Base-by-base conservation (phyloP, 2,797 vertebrate genomes). In the Nasua narica region DNA sequence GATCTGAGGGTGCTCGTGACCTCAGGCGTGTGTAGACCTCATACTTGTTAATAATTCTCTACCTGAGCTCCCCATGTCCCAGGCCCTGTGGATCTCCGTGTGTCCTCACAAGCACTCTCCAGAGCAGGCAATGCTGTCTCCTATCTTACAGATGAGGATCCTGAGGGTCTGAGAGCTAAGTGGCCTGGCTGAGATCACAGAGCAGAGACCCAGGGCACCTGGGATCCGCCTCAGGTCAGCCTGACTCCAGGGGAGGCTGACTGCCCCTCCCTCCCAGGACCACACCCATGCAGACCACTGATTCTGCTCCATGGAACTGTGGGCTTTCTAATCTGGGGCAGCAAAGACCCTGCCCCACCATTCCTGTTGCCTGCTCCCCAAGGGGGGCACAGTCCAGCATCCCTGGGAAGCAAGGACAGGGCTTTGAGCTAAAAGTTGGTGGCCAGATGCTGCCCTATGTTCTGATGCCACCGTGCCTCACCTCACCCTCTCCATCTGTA, bases 321-420 rank as follows among this genome's bases (percentile, higher is more conserved):
- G 83, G 74, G 37, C 79, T 40, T 76, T 93, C 35, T 21, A n/a
- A 69, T 3, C 46, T 77, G n/a, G 19, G 69, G 23, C 32, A 5
- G 27, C 50, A 52, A 35, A 62, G 54, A 4, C 16, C 21, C 19
- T 27, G 69, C 10, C 13, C 14, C 7, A 0, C 18, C 4, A 16
- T 0, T 4, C 18, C 83, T 52, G 19, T 60, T 65, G 60, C 29
- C 35, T 4, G 43, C 48, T 81, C 5, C 46, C 21, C 0, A 0
- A 21, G 27, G 67, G 83, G n/a, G 5, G 16, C 52, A 60, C 13
- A 11, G 52, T 15, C 15, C 52, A 5, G 29, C 12, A 16, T 56
- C 29, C 14, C 50, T 4, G 0, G 58, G 85, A 77, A 70, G 74
- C 50, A 37, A 60, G 58, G 32, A 9, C 54, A 10, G n/a, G 56